phyloP scores from a whole-genome alignment of 2,113 vertebrate genomes.

The Onychostoma macrolepis region DNA sequence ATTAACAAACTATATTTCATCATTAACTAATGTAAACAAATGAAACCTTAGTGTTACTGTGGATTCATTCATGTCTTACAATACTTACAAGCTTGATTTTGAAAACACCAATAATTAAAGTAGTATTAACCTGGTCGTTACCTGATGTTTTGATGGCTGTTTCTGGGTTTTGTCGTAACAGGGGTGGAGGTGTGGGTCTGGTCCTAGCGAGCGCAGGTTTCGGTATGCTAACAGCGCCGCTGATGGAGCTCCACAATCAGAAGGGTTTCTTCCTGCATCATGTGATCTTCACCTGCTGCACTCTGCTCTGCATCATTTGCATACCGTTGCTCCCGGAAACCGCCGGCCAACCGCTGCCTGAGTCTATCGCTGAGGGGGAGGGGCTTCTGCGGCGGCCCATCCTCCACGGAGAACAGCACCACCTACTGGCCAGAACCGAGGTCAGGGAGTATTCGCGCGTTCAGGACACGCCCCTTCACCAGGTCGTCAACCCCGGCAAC shows the following conservation, averaged over 20 bases:
- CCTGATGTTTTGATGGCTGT: neutral
- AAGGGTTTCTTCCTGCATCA: constrained; percentile 98
- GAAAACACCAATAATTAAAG: too few species aligned
- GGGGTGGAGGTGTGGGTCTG: constrained; percentile 92
- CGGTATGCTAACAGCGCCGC: constrained; percentile 93
- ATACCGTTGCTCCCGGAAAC: constrained; percentile 95
- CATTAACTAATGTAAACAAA: neutral
- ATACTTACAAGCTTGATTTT: too few species aligned
- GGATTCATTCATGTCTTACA: too few species aligned
- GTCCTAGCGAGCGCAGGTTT: constrained; percentile 95
- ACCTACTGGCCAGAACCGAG: constrained; percentile 90
- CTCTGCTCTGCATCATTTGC: constrained; percentile 98
- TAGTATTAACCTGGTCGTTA: neutral
- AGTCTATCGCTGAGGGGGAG: constrained; percentile 90
- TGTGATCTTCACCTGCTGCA: constrained; percentile 97
- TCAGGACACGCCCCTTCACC: constrained; percentile 80
- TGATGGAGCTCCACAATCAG: constrained; percentile 99
- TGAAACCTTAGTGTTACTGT: too few species aligned
- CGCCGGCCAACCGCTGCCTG: constrained; percentile 88
- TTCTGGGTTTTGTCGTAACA: constrained; percentile 53
- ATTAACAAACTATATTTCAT: too few species aligned
- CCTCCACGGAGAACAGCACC: constrained; percentile 89
- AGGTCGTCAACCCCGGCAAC: constrained; percentile 63
- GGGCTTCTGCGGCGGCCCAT: constrained; percentile 90
- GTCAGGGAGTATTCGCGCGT: constrained; percentile 94